Evolutionary conservation across 1,140 invertebrate species (phyloP).

Genomic region (Globodera ellingtonae): DNA sequence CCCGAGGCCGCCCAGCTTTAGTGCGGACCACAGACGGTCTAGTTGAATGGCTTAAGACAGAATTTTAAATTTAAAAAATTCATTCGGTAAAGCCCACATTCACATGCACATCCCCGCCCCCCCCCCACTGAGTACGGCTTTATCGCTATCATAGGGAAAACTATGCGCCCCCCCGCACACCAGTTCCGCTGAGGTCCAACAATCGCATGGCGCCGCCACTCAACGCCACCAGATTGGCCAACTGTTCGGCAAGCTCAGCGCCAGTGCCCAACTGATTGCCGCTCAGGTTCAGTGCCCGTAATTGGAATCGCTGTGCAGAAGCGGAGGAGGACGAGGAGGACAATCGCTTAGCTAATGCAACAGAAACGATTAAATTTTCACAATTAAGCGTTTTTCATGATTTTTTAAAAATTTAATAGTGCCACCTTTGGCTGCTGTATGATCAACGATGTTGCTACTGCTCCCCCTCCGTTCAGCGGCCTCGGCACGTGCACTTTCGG

Average conservation of each 20-base stretch:
- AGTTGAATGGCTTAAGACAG: slow-evolving; percentile 18
- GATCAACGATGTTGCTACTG: background rate
- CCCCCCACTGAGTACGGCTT: background rate
- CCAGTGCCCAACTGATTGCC: slow-evolving; percentile 51
- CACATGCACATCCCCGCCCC: background rate
- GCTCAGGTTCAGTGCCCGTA: slow-evolving; percentile 41
- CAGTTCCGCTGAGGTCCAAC: slow-evolving; percentile 57
- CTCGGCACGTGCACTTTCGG: slow-evolving; percentile 8
- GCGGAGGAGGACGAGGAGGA: slow-evolving; percentile 9
- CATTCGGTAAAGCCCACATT: background rate
- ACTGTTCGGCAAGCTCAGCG: slow-evolving; percentile 44
- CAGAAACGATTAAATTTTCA: too few relatives aligned
- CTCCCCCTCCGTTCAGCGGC: slow-evolving; percentile 13
- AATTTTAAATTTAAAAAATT: background rate
- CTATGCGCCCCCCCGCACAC: slow-evolving; percentile 21
- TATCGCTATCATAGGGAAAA: background rate
- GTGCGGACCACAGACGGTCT: slow-evolving; percentile 59
- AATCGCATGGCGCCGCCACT: slow-evolving; percentile 48
- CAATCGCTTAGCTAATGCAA: too few relatives aligned
- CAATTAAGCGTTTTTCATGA: too few relatives aligned
- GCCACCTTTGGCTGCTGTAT: too few relatives aligned
- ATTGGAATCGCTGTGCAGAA: slow-evolving; percentile 43
- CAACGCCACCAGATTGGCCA: slow-evolving; percentile 59
- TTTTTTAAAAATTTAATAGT: too few relatives aligned
- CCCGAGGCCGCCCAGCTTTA: slow-evolving; percentile 63